phyloP scores from a whole-genome alignment of 2,888 invertebrate genomes.

The Griposia aprilina region DNA sequence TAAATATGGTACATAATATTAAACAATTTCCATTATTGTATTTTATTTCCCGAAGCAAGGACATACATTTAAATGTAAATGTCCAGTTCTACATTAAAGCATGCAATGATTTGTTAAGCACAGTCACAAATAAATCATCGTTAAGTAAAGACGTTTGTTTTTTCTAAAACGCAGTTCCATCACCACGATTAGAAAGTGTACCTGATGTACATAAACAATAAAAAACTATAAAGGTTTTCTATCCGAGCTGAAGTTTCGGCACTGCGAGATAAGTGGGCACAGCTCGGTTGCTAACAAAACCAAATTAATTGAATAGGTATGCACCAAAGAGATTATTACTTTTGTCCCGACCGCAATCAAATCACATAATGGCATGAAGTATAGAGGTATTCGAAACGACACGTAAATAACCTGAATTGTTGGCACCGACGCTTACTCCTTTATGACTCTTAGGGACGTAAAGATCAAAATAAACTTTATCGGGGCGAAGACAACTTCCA shows the following conservation, averaged over 20 bases:
- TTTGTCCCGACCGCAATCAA: slow-evolving; percentile 23
- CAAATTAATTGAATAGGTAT: neutral
- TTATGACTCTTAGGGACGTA: slow-evolving; percentile 74
- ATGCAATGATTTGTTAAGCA: neutral
- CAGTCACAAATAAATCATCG: neutral
- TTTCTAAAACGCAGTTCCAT: neutral
- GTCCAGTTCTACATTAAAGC: neutral
- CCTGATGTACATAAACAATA: too few relatives aligned
- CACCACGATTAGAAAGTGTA: neutral
- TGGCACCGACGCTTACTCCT: slow-evolving; percentile 72
- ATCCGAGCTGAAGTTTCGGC: neutral
- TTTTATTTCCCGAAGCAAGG: neutral
- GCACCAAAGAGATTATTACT: neutral
- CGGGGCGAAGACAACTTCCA: slow-evolving; percentile 61
- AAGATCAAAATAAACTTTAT: slow-evolving; percentile 78
- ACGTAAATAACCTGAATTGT: slow-evolving; percentile 71
- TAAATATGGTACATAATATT: neutral
- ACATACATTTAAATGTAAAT: neutral
- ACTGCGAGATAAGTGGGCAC: neutral
- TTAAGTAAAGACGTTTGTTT: neutral
- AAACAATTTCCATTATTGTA: neutral
- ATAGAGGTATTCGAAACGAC: slow-evolving; percentile 60
- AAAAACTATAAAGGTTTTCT: neutral
- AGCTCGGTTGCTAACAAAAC: neutral
- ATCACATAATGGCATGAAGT: slow-evolving; percentile 43